Evolutionary conservation across 2,888 invertebrate genomes (phyloP).

Genomic region (Cheilosia pagana): DNA sequence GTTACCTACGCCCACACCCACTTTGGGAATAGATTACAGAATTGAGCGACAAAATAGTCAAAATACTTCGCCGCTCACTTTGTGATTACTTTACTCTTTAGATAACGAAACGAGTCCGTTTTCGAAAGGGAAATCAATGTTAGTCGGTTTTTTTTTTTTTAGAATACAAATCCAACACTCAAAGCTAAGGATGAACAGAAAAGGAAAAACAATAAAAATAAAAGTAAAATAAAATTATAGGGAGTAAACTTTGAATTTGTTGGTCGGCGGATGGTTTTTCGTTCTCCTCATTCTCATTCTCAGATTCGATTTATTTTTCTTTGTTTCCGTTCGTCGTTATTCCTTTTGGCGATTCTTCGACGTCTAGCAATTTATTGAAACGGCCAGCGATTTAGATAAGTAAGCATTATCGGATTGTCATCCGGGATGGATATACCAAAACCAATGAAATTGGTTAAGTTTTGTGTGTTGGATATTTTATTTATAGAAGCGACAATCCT

Average conservation of each 20-base stretch:
- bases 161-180: slow-evolving; percentile 19
- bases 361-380: slow-evolving; percentile 53
- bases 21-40: slow-evolving; percentile 31
- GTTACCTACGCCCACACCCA: slow-evolving; percentile 16
- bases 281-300: slow-evolving; percentile 26
- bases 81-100: slow-evolving; percentile 6
- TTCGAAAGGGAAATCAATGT: slow-evolving; percentile 16
- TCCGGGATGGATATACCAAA: slow-evolving; percentile 47
- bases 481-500: slow-evolving; percentile 47
- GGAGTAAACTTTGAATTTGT: slow-evolving; percentile 58
- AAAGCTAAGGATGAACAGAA: slow-evolving; percentile 6
- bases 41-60: slow-evolving; percentile 30
- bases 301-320: slow-evolving; percentile 34
- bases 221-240: slow-evolving; percentile 55
- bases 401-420: slow-evolving; percentile 65
- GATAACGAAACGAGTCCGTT: slow-evolving; percentile 16
- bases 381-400: slow-evolving; percentile 58
- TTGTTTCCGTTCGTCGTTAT: background rate
- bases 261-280: slow-evolving; percentile 12
- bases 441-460: slow-evolving; percentile 43
- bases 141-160: slow-evolving; percentile 2
- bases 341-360: slow-evolving; percentile 20
- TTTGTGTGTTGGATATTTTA: slow-evolving; percentile 46
- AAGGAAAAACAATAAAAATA: slow-evolving; percentile 45
- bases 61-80: background rate